phyloP scores from a whole-genome alignment of 2,113 vertebrate genomes.

The Otis tarda region DNA sequence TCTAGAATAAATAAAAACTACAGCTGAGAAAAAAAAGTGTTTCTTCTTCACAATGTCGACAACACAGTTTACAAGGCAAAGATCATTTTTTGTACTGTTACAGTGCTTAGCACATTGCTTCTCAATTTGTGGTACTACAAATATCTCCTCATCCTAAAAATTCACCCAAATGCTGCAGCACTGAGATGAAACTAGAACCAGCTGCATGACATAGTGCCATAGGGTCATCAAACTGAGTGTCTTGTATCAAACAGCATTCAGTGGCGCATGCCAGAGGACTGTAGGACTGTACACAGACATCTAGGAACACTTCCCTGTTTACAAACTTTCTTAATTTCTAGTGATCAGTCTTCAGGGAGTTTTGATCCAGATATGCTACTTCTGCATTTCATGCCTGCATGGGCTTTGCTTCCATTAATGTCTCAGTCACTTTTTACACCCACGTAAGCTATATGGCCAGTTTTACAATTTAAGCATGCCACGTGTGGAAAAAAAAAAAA shows the following conservation, averaged over 20 bases:
- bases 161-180: neutral
- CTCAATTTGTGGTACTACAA: neutral
- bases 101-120: neutral
- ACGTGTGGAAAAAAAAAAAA: neutral
- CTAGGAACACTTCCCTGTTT: neutral
- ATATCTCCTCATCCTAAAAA: neutral
- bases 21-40: neutral
- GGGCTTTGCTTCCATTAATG: neutral
- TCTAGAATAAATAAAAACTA: neutral
- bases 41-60: neutral
- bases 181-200: neutral
- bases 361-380: neutral
- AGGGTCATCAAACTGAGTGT: fast-evolving
- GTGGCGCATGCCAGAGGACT: neutral
- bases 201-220: neutral
- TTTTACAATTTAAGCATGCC: neutral
- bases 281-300: neutral
- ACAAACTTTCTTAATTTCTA: neutral
- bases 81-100: neutral
- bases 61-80: neutral
- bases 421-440: neutral
- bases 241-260: neutral
- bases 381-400: neutral
- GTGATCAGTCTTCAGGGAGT: neutral
- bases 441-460: neutral